These are phyloP conservation scores for Zele albiditarsus DNA, from an alignment of 2,888 invertebrate genomes.

Conservation along the genomic window DNA sequence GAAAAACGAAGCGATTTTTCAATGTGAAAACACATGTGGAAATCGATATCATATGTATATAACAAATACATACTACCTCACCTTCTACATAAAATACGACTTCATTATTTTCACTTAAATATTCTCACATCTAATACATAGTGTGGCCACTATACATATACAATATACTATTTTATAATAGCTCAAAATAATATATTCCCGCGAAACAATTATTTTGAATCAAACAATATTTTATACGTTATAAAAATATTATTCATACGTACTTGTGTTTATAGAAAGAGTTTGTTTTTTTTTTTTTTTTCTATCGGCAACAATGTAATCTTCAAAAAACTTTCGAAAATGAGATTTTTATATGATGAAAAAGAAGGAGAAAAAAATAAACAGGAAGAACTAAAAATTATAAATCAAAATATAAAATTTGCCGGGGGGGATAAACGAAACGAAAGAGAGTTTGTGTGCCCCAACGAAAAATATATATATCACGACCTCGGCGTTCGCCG, in stretches of 20 bases:
- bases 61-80: background rate
- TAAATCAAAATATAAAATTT: constrained; percentile 30
- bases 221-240: background rate
- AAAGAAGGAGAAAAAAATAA: background rate
- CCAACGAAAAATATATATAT: constrained; percentile 13
- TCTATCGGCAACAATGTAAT: background rate
- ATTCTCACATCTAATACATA: background rate
- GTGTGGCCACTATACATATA: background rate
- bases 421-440: constrained; percentile 24
- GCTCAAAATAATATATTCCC: background rate
- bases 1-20: constrained; percentile 57
- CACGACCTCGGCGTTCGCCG: constrained; percentile 46
- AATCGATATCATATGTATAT: constrained; percentile 28
- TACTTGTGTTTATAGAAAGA: background rate
- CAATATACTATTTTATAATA: constrained; percentile 1
- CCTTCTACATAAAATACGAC: background rate
- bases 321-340: background rate
- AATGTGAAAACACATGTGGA: constrained; percentile 52
- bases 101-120: background rate
- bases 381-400: constrained; percentile 14
- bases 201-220: background rate
- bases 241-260: background rate
- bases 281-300: background rate
- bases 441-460: constrained; percentile 19
- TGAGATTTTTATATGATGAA: background rate